Conservation (phyloP, 2,888 invertebrate species). For the Phanerotoma sp. region DNA sequence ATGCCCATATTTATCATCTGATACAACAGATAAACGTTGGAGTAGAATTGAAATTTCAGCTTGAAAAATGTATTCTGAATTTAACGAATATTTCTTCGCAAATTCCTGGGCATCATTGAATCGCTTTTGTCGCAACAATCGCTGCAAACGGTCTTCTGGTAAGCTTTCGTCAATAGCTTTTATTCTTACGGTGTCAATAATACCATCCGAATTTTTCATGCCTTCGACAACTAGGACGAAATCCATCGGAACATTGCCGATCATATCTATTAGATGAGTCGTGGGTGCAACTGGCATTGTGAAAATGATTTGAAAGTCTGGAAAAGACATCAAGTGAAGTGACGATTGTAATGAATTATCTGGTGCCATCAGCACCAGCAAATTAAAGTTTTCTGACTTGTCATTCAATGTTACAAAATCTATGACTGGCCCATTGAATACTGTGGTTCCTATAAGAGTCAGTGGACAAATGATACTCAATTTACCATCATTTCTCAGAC, state of each 20-base stretch:
- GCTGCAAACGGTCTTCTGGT: slow-evolving; percentile 57
- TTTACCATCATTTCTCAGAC: slow-evolving; percentile 40
- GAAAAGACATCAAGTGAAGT: slow-evolving; percentile 44
- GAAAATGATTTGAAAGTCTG: slow-evolving; percentile 49
- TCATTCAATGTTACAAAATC: slow-evolving; percentile 45
- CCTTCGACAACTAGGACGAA: slow-evolving; percentile 52
- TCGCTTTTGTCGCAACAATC: slow-evolving; percentile 56
- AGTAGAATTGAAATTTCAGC: slow-evolving; percentile 57
- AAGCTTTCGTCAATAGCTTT: slow-evolving; percentile 56
- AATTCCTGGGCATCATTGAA: slow-evolving; percentile 60
- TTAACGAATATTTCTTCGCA: slow-evolving; percentile 55
- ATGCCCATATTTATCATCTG: slow-evolving; percentile 39
- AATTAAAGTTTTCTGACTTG: slow-evolving; percentile 35
- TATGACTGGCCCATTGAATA: slow-evolving; percentile 34
- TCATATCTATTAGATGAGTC: slow-evolving; percentile 46
- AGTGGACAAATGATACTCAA: slow-evolving; percentile 42
- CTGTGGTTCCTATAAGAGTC: slow-evolving; percentile 42
- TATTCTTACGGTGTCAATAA: slow-evolving; percentile 47
- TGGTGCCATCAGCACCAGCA: slow-evolving; percentile 40
- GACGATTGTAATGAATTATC: slow-evolving; percentile 16
- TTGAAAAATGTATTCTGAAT: slow-evolving; percentile 53
- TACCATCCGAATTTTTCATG: slow-evolving; percentile 28
- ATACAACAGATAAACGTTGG: too few relatives aligned
- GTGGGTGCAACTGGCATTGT: slow-evolving; percentile 43
- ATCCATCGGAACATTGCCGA: slow-evolving; percentile 39